Conservation (phyloP, 2,797 vertebrate genomes). For the Rhabdomys pumilio region DNA sequence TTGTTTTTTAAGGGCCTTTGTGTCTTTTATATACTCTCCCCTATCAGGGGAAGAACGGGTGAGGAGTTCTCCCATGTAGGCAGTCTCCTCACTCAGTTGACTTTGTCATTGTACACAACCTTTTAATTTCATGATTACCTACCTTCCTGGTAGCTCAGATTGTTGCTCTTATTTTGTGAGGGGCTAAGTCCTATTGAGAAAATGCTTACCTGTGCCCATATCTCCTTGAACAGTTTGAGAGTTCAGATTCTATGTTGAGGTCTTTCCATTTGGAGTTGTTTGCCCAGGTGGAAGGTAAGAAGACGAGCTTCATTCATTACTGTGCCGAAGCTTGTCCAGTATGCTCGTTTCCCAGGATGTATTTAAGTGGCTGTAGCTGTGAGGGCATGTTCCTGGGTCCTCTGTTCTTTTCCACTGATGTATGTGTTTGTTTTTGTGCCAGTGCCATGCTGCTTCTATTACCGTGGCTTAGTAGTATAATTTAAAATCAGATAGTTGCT, state of each 20-base stretch:
- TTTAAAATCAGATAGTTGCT: not conserved
- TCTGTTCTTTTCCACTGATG: not conserved
- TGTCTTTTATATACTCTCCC: not conserved
- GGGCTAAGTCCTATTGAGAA: not conserved
- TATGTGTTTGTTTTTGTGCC: not conserved
- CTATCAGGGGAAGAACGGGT: no score
- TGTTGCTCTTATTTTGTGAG: not conserved
- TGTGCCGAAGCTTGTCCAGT: not conserved
- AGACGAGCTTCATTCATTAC: not conserved
- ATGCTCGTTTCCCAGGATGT: not conserved
- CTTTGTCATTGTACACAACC: not conserved
- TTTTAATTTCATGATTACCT: not conserved
- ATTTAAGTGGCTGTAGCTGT: not conserved
- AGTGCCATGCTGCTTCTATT: not conserved
- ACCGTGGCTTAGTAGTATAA: no score
- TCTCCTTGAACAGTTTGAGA: not conserved
- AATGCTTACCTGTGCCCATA: not conserved
- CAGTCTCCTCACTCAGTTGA: not conserved
- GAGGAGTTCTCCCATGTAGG: not conserved
- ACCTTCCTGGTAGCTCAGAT: not conserved
- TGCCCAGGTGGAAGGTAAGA: not conserved
- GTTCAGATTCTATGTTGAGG: not conserved
- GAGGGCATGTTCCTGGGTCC: no score
- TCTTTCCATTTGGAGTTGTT: not conserved
- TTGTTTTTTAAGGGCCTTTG: not conserved